Evolutionary conservation across 2,113 vertebrate species (phyloP), one percentile per base, ranked within the genome.

Genomic region (Ctenodactylus gundi): DNA sequence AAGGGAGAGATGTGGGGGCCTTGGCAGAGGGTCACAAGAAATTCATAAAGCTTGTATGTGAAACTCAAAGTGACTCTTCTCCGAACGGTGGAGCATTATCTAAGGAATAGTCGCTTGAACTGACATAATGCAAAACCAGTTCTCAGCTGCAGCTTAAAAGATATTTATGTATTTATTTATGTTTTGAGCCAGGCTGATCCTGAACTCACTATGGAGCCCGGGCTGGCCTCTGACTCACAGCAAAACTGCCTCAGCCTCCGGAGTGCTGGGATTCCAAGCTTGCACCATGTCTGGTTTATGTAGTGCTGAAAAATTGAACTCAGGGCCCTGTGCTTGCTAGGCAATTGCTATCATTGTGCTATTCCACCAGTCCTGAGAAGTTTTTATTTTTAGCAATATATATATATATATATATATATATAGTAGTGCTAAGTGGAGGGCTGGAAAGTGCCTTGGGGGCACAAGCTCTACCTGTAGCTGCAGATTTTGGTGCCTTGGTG

Each of bases 11-110:
- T 12, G 15, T 55, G 41, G n/a, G 44, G 67, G 85, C 29, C 20
- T 77, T 81, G 51, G 84, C 31, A 68, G 57, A 90, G 53, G 11
- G 82, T 70, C 88, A 51, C 85, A 86, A 78, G 88, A 88, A 85
- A 75, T 67, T 70, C 41, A 53, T 77, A 39, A 93, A 64, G 51
- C 6, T 82, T 53, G 81, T 58, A 73, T 93, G 90, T 46, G 51
- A 93, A 92, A 88, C 78, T 92, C n/a, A 86, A 60, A 85, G 65
- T 73, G 72, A 70, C 65, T 82, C 88, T 90, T 92, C 88, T 90
- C 90, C 55, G 81, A 58, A 88, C 58, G 88, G 49, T 75, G 49
- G 13, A 17, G 62, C 23, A 55, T 65, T 73, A 55, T 55, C 70
- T 83, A 64, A 41, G 73, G 80, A 93, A 70, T 6, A 36, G 7